Percentiles rank a stretch among this genome's conserved stretches.
These are phyloP conservation scores for Xylocopa sonorina DNA, from an alignment of 1,140 invertebrate species.

Conservation along the genomic window DNA sequence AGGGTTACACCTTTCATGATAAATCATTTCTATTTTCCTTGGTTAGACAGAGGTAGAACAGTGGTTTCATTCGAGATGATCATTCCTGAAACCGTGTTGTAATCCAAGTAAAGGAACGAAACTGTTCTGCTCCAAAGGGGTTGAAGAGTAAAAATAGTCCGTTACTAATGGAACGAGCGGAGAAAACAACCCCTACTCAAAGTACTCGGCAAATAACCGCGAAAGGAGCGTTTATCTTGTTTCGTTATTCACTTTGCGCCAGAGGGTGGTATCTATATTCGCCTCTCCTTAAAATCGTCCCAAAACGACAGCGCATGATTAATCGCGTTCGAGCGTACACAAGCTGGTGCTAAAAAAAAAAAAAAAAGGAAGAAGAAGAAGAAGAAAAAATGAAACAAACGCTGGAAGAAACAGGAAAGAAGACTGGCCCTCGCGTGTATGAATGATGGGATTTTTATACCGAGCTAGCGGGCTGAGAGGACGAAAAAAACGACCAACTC, in stretches of 20 bases:
- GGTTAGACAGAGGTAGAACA: too few species aligned
- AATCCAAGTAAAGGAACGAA: too few species aligned
- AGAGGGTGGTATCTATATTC: neutral
- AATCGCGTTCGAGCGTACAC: conserved; percentile 6
- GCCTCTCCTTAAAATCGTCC: conserved; percentile 1
- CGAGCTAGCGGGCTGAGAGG: neutral
- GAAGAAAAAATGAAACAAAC: too few species aligned
- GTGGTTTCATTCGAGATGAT: too few species aligned
- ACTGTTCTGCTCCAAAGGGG: too few species aligned
- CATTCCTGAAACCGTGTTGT: too few species aligned
- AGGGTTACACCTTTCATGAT: too few species aligned
- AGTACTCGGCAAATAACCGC: neutral
- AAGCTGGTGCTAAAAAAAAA: too few species aligned
- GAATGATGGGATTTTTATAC: conserved; percentile 36
- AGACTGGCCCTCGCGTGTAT: conserved; percentile 11
- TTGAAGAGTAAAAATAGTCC: too few species aligned
- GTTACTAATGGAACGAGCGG: too few species aligned
- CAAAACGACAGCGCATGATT: conserved; percentile 13
- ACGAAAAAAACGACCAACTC: neutral
- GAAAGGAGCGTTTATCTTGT: neutral
- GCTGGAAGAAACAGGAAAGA: neutral
- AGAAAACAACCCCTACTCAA: neutral
- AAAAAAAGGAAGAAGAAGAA: too few species aligned
- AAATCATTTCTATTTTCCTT: too few species aligned
- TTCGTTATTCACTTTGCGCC: neutral